These are phyloP conservation scores for Plodia interpunctella DNA, from an alignment of 1,140 invertebrate species.

Conservation along the genomic window DNA sequence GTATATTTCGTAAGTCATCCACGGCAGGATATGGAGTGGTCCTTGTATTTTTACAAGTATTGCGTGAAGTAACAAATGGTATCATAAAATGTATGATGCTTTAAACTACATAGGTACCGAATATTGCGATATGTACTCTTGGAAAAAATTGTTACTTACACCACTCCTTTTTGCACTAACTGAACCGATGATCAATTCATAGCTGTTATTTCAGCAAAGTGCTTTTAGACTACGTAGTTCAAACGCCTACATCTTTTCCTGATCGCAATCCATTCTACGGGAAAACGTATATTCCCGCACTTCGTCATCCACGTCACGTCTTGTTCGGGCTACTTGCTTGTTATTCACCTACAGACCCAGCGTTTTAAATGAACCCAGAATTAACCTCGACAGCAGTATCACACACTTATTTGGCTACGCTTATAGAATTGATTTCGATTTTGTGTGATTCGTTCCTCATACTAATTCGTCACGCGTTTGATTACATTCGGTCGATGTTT, in stretches of 20 bases:
- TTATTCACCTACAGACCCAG: constrained; percentile 50
- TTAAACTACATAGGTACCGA: too few relatives aligned
- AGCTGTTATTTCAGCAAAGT: constrained; percentile 16
- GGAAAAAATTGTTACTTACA: too few relatives aligned
- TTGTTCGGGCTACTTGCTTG: constrained; percentile 48
- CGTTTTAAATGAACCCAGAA: constrained; percentile 63
- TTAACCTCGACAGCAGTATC: constrained; percentile 23
- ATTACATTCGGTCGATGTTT: background rate
- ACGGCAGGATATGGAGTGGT: too few relatives aligned
- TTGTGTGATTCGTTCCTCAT: background rate
- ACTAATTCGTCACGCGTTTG: constrained; percentile 3
- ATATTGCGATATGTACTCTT: too few relatives aligned
- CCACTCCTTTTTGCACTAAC: background rate
- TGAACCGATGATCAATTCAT: constrained; percentile 22
- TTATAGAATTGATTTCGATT: constrained; percentile 32
- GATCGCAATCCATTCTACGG: background rate
- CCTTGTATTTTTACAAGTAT: too few relatives aligned
- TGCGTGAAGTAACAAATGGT: too few relatives aligned
- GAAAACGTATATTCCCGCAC: background rate
- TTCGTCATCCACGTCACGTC: constrained; percentile 49
- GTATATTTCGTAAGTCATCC: too few relatives aligned
- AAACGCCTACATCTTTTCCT: background rate
- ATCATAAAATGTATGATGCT: too few relatives aligned
- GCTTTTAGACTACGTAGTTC: background rate
- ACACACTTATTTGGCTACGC: constrained; percentile 39